phyloP scores from a whole-genome alignment of 1,140 invertebrate species.

The Megalopta genalis region DNA sequence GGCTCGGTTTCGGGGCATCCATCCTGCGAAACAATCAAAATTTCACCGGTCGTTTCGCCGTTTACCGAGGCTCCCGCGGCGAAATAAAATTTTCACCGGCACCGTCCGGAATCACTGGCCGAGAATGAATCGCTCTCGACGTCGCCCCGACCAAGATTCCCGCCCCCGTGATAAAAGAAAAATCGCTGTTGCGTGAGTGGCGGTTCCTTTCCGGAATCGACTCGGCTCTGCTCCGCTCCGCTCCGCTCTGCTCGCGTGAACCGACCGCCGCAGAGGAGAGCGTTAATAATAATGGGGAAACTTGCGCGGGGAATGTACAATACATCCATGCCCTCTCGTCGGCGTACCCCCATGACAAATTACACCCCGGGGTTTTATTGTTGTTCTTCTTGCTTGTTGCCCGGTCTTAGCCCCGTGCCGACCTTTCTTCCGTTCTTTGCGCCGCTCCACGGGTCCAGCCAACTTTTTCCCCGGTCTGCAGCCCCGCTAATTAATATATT shows the following conservation, averaged over 20 bases:
- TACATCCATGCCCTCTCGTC: constrained; percentile 1
- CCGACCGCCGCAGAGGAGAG: constrained; percentile 19
- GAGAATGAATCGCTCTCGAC: constrained; percentile 19
- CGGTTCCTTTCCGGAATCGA: not conserved
- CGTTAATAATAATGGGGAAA: constrained; percentile 73
- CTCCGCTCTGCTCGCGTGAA: not conserved
- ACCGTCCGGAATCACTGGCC: constrained; percentile 19
- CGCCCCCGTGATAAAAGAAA: constrained; percentile 30
- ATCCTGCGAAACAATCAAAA: constrained; percentile 22
- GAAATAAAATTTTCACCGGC: constrained; percentile 36
- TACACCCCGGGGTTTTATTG: constrained; percentile 69
- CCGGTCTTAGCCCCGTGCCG: not conserved
- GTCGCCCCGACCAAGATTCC: not conserved
- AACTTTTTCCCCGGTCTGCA: constrained; percentile 5
- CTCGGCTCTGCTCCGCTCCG: no score
- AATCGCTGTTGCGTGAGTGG: constrained; percentile 32
- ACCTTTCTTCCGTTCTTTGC: constrained; percentile 11
- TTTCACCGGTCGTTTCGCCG: constrained; percentile 17
- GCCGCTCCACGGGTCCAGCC: not conserved
- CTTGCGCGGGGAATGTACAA: constrained; percentile 52
- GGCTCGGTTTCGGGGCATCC: not conserved
- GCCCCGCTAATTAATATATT: constrained; percentile 60
- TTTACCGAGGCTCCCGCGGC: not conserved
- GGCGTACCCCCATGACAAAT: constrained; percentile 64
- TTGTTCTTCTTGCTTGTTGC: constrained; percentile 62